Conservation (phyloP, 2,113 vertebrate species). For the Grammomys surdaster region DNA sequence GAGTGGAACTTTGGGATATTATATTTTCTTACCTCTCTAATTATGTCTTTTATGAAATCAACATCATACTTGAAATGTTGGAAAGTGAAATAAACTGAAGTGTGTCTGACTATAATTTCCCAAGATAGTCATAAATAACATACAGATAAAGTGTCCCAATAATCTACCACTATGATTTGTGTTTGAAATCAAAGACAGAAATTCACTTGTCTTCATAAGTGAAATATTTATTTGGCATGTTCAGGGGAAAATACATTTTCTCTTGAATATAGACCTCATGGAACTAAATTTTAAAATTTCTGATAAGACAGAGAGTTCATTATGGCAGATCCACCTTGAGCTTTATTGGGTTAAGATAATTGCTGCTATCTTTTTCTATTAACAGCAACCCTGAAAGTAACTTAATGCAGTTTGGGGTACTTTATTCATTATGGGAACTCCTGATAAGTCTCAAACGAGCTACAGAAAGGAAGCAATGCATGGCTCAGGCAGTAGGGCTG, state of each 20-base stretch:
- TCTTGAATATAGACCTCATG: not conserved
- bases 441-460: conserved; percentile 80
- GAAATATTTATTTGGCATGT: conserved; percentile 29
- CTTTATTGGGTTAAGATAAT: conserved; percentile 16
- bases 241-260: conserved; percentile 33
- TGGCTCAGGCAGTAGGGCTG: conserved; percentile 79
- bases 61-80: not conserved
- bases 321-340: not conserved
- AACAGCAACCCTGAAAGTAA: conserved; percentile 57
- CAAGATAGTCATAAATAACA: not conserved
- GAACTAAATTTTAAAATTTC: conserved; percentile 56
- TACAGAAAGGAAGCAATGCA: conserved; percentile 76
- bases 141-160: not conserved
- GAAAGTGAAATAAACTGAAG: not conserved
- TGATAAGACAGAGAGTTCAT: conserved; percentile 42
- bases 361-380: conserved; percentile 47
- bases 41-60: not conserved
- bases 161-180: not conserved
- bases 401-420: conserved; percentile 77
- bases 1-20: not conserved
- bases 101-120: not conserved
- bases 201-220: conserved; percentile 7
- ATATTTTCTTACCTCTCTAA: not conserved
- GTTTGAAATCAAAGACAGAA: conserved; percentile 35
- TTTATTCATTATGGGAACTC: conserved; percentile 80